These are phyloP conservation scores for Perdita meconis DNA, from an alignment of 2,888 invertebrate genomes.

Conservation along the genomic window DNA sequence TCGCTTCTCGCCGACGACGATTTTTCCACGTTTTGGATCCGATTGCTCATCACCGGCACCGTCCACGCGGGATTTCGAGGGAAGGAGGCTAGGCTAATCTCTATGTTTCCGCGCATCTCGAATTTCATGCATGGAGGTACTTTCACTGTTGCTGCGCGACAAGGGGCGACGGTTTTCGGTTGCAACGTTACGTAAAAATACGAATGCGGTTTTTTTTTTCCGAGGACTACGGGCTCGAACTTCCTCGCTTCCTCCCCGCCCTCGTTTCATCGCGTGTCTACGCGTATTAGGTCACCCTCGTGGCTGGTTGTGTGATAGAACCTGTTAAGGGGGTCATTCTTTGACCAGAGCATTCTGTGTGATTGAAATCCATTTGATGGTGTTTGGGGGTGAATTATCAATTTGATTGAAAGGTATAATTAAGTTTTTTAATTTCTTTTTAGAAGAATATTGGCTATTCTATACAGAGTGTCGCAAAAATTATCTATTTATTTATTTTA, in stretches of 20 bases:
- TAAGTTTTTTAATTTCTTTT: too few species aligned
- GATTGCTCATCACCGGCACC: not conserved
- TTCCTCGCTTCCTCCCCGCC: slow-evolving; percentile 45
- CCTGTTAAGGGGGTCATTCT: too few species aligned
- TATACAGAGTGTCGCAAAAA: too few species aligned
- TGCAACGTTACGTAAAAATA: slow-evolving; percentile 69
- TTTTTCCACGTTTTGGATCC: slow-evolving; percentile 8
- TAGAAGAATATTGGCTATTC: too few species aligned
- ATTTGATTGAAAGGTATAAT: too few species aligned
- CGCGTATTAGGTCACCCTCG: not conserved
- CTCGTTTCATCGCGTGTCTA: not conserved
- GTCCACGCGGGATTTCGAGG: not conserved
- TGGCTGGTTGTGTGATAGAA: too few species aligned
- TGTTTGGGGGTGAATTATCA: too few species aligned
- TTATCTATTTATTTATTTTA: too few species aligned
- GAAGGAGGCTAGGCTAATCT: slow-evolving; percentile 8
- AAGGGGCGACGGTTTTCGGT: slow-evolving; percentile 62
- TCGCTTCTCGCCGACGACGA: not conserved
- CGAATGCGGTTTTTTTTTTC: slow-evolving; percentile 49
- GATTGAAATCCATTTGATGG: too few species aligned
- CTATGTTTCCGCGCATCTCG: slow-evolving; percentile 60
- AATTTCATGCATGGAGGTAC: slow-evolving; percentile 68
- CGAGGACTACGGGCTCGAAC: not conserved
- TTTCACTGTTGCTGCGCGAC: slow-evolving; percentile 63
- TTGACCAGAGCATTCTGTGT: too few species aligned